A percentile compares a stretch with the other conserved stretches of the same genome.
Conservation (phyloP, 1,140 invertebrate genomes). For the fruit fly (Drosophila melanogaster) region DNA sequence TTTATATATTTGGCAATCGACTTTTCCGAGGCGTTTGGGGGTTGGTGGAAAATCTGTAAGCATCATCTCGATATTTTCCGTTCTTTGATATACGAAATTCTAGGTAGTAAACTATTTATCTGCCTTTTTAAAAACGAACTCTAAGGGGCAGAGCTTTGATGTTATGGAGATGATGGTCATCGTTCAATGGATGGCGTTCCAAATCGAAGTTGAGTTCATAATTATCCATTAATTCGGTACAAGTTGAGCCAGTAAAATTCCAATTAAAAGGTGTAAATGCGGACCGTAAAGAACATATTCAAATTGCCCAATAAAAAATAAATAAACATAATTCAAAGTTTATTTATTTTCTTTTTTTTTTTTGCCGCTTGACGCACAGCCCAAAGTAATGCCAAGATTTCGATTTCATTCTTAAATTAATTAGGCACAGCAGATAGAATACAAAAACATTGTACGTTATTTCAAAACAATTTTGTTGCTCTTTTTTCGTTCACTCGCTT, state of each 20-base stretch:
- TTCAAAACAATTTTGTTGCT: conserved; percentile 48
- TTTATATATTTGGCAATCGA: conserved; percentile 41
- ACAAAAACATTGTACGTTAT: conserved; percentile 57
- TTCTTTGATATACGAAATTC: conserved; percentile 38
- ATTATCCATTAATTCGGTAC: conserved; percentile 9
- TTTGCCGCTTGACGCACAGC: conserved; percentile 1
- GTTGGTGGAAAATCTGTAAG: conserved; percentile 17
- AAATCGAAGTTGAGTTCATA: conserved; percentile 7
- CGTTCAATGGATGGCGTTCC: background rate
- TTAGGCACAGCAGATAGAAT: conserved; percentile 59
- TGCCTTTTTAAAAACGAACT: conserved; percentile 28
- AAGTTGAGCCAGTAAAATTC: conserved; percentile 1
- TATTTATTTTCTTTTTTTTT: conserved; percentile 1
- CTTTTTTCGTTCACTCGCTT: conserved; percentile 21
- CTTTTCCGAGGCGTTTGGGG: background rate
- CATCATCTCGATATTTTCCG: conserved; percentile 50
- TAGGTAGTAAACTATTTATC: conserved; percentile 41
- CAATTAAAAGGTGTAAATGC: conserved; percentile 36
- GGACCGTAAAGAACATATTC: conserved; percentile 35
- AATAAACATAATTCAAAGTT: conserved; percentile 34
- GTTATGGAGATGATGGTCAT: background rate
- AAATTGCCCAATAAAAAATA: conserved; percentile 38
- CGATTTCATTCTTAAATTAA: conserved; percentile 81
- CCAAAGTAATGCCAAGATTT: conserved; percentile 66
- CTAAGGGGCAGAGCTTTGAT: conserved; percentile 31